These are phyloP conservation scores for Eupithecia dodoneata DNA, from an alignment of 2,888 invertebrate genomes.

Conservation along the genomic window DNA sequence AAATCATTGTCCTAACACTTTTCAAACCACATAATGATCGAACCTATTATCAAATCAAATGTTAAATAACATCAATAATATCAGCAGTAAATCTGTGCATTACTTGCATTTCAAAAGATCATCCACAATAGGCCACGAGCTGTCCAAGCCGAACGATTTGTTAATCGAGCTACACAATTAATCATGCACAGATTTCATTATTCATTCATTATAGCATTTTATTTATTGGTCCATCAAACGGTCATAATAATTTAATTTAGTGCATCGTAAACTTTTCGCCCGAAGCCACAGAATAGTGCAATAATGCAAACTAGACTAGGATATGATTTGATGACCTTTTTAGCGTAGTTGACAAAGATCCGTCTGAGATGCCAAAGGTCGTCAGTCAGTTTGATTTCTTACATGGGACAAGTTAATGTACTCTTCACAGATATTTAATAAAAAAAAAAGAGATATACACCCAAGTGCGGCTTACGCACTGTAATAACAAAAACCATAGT, in stretches of 20 bases:
- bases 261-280: constrained; percentile 36
- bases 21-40: neutral
- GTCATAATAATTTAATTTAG: constrained; percentile 34
- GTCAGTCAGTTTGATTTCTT: neutral
- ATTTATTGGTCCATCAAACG: constrained; percentile 35
- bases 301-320: constrained; percentile 8
- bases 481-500: too few species aligned
- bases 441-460: too few species aligned
- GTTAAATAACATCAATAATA: neutral
- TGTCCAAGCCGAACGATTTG: constrained; percentile 21
- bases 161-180: constrained; percentile 22
- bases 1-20: neutral
- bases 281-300: constrained; percentile 22
- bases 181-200: constrained; percentile 34
- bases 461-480: too few species aligned
- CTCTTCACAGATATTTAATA: too few species aligned
- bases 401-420: too few species aligned
- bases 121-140: constrained; percentile 18
- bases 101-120: constrained; percentile 23
- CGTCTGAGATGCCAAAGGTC: neutral
- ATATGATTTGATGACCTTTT: neutral
- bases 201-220: constrained; percentile 33
- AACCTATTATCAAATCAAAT: constrained; percentile 7
- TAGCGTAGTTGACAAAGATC: neutral
- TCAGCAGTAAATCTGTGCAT: constrained; percentile 9